These are phyloP conservation scores for Neomorphus geoffroyi DNA, from an alignment of 2,797 vertebrate genomes.

Conservation along the genomic window DNA sequence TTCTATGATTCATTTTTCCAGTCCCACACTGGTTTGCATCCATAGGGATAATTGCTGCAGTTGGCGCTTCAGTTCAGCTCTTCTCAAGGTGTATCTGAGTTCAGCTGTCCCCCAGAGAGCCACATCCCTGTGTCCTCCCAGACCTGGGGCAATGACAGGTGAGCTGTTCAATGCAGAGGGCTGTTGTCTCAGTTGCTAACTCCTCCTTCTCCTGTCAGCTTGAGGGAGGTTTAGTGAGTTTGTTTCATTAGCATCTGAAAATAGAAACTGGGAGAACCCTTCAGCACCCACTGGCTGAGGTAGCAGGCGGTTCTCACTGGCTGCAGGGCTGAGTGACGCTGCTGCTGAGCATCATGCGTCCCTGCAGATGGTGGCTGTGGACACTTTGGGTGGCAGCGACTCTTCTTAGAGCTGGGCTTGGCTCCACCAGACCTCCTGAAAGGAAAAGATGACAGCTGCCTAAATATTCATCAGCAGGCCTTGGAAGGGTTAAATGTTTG, in stretches of 20 bases:
- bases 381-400: not conserved
- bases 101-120: not conserved
- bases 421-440: not conserved
- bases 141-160: not conserved
- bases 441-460: not conserved
- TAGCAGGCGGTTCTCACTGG: not conserved
- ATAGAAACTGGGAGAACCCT: not conserved
- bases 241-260: not conserved
- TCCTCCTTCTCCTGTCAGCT: not conserved
- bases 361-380: accelerated
- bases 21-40: not conserved
- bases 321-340: not conserved
- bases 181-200: not conserved
- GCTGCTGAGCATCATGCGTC: not conserved
- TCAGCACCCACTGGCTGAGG: not conserved
- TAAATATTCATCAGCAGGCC: not conserved
- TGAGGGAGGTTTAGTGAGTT: not conserved
- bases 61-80: not conserved
- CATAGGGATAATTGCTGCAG: not conserved
- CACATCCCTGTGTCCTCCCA: not conserved
- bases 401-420: not conserved
- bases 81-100: not conserved
- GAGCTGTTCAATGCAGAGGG: not conserved
- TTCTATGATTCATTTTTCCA: not conserved
- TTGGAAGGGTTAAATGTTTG: not conserved